These are phyloP conservation scores for Cherax quadricarinatus DNA, from an alignment of 1,140 invertebrate species.

Conservation along the genomic window DNA sequence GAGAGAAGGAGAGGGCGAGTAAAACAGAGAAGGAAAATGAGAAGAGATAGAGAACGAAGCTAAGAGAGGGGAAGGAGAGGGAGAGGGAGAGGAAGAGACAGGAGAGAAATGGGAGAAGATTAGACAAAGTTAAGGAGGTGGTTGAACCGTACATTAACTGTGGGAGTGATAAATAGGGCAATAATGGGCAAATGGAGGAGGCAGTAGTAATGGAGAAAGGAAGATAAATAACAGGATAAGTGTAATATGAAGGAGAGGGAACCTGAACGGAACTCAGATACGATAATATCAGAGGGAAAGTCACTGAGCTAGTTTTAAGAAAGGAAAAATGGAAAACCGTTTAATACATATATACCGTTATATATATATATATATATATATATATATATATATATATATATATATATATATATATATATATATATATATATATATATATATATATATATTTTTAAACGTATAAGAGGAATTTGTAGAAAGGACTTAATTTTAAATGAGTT, in stretches of 20 bases:
- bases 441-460: too few species aligned
- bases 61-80: neutral
- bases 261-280: neutral
- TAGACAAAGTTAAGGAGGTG: neutral
- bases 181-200: constrained; percentile 13
- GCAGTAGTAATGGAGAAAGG: constrained; percentile 9
- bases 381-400: neutral
- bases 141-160: neutral
- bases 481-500: too few species aligned
- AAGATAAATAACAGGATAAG: neutral
- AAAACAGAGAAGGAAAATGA: neutral
- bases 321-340: too few species aligned
- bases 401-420: constrained; percentile 8
- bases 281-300: too few species aligned
- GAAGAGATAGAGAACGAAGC: neutral
- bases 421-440: neutral
- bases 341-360: neutral
- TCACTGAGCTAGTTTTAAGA: too few species aligned
- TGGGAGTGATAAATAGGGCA: neutral
- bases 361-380: neutral
- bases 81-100: neutral
- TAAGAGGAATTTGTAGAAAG: too few species aligned
- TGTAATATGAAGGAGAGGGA: neutral
- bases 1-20: neutral
- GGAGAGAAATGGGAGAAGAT: neutral